Conservation (phyloP, 2,113 vertebrate genomes). For the Strix aluco region DNA sequence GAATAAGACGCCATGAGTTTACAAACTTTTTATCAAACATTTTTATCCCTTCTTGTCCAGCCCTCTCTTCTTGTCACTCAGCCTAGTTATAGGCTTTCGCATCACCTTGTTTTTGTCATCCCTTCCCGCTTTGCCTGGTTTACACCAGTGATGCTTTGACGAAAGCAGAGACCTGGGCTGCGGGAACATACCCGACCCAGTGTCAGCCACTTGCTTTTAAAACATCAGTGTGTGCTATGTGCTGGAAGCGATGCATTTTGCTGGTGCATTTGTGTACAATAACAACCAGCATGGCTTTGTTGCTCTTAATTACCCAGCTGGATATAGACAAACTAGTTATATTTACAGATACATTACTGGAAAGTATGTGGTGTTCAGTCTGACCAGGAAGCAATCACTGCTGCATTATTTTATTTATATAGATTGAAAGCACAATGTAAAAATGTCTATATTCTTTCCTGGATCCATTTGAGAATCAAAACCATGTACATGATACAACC, state of each 20-base stretch:
- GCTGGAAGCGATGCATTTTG: not conserved
- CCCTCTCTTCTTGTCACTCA: not conserved
- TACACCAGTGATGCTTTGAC: not conserved
- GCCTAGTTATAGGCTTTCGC: not conserved
- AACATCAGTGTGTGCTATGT: not conserved
- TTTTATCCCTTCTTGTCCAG: not conserved
- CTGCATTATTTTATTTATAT: not conserved
- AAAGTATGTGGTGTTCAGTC: not conserved
- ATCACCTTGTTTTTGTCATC: not conserved
- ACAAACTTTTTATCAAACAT: not conserved
- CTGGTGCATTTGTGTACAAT: not conserved
- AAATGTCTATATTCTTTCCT: not conserved
- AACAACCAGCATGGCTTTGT: not conserved
- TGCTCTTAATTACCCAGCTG: not conserved
- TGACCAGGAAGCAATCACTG: not conserved
- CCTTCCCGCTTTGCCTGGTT: not conserved
- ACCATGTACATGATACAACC: not conserved
- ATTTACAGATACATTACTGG: not conserved
- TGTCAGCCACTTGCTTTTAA: not conserved
- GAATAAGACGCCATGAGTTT: not conserved
- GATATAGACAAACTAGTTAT: not conserved
- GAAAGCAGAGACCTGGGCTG: not conserved
- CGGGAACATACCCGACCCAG: not conserved
- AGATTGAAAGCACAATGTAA: not conserved
- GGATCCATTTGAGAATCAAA: not conserved